These are phyloP conservation scores for Drosophila takahashii DNA, from an alignment of 1,140 invertebrate genomes.

Conservation along the genomic window DNA sequence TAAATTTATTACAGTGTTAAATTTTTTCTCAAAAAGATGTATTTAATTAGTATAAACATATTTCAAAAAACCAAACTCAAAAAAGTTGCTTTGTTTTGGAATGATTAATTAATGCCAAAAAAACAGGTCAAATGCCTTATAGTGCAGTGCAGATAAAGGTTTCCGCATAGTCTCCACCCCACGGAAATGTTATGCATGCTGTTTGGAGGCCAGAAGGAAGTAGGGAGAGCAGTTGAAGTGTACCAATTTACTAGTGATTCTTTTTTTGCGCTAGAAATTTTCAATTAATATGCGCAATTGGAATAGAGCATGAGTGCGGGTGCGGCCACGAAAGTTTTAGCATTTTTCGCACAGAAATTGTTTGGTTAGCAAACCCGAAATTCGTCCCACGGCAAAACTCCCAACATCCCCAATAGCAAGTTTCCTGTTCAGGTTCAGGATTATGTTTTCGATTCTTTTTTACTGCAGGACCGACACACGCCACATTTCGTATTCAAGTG, in stretches of 20 bases:
- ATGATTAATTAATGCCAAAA: too few relatives aligned
- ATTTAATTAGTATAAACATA: too few relatives aligned
- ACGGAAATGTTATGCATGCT: constrained; percentile 43
- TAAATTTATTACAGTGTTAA: too few relatives aligned
- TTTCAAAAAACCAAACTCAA: too few relatives aligned
- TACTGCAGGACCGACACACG: constrained; percentile 7
- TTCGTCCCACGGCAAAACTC: constrained; percentile 1
- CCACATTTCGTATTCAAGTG: constrained; percentile 75
- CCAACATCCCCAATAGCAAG: constrained; percentile 14
- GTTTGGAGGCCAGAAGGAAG: background rate
- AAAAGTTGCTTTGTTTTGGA: too few relatives aligned
- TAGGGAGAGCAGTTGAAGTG: constrained; percentile 3
- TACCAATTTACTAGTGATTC: constrained; percentile 29
- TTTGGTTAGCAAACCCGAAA: constrained; percentile 25
- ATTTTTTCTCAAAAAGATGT: too few relatives aligned
- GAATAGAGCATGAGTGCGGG: constrained; percentile 21
- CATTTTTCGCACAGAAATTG: constrained; percentile 69
- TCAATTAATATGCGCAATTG: constrained; percentile 78
- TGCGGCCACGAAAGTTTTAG: constrained; percentile 49
- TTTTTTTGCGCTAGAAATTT: constrained; percentile 73
- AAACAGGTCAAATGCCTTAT: too few relatives aligned
- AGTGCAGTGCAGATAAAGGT: too few relatives aligned
- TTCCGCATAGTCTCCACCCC: constrained; percentile 1
- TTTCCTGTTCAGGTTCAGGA: constrained; percentile 43
- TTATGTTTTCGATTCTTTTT: constrained; percentile 48